These are phyloP conservation scores for Minunthozetes semirufus DNA, from an alignment of 2,888 invertebrate genomes.

Conservation along the genomic window DNA sequence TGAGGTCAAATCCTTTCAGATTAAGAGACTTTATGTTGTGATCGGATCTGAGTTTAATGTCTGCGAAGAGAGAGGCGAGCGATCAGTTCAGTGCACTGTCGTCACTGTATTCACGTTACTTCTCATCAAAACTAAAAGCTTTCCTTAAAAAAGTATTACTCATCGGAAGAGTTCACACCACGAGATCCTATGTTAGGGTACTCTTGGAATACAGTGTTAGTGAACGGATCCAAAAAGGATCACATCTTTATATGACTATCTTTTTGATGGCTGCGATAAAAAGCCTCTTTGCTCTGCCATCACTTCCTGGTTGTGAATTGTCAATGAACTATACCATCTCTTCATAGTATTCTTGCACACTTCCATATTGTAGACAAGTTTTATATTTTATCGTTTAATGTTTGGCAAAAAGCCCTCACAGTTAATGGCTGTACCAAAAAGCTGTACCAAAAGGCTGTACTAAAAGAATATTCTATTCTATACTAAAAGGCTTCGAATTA, in stretches of 20 bases:
- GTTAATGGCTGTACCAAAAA: not conserved
- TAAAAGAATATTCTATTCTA: too few relatives aligned
- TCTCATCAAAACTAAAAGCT: conserved; percentile 23
- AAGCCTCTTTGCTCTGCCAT: not conserved
- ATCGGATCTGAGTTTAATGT: not conserved
- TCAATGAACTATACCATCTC: conserved; percentile 22
- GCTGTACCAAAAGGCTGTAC: too few relatives aligned
- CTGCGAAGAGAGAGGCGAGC: not conserved
- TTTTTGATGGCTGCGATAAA: not conserved
- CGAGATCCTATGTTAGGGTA: not conserved
- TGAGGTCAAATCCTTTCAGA: not conserved
- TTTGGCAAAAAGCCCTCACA: conserved; percentile 8
- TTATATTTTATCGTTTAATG: not conserved
- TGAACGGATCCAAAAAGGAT: not conserved
- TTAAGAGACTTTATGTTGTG: conserved; percentile 1
- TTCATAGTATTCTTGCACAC: not conserved
- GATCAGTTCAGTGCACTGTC: conserved; percentile 1
- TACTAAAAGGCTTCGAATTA: too few relatives aligned
- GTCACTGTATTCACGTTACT: too few relatives aligned
- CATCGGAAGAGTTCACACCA: not conserved
- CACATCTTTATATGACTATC: not conserved
- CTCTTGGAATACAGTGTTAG: not conserved
- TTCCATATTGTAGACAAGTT: not conserved
- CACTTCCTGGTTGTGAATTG: conserved; percentile 26
- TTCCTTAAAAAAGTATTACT: not conserved